These are phyloP conservation scores for Mythimna ferrago DNA, from an alignment of 2,888 invertebrate species.

Conservation along the genomic window DNA sequence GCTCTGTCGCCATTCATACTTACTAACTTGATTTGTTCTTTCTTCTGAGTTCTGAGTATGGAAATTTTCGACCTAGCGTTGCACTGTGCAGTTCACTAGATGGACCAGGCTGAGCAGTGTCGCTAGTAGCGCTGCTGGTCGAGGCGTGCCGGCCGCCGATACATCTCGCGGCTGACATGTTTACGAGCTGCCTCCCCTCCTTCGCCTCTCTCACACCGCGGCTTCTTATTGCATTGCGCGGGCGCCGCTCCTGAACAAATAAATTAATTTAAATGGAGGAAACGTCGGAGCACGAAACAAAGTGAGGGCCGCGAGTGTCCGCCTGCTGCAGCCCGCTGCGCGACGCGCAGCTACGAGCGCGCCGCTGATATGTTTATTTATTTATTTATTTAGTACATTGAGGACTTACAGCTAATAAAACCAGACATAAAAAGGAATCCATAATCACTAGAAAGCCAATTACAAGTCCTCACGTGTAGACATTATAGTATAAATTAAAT, in stretches of 20 bases:
- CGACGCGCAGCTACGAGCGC: slow-evolving; percentile 2
- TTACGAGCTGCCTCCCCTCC: slow-evolving; percentile 70
- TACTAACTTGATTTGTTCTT: not conserved
- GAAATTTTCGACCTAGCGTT: not conserved
- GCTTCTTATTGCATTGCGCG: slow-evolving; percentile 75
- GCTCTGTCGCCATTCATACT: slow-evolving; percentile 39
- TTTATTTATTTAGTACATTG: no score
- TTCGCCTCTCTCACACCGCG: slow-evolving; percentile 42
- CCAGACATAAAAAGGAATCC: no score
- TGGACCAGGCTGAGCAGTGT: not conserved
- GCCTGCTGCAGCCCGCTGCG: not conserved
- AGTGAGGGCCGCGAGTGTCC: slow-evolving; percentile 53
- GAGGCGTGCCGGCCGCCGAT: slow-evolving; percentile 71
- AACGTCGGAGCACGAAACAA: slow-evolving; percentile 66
- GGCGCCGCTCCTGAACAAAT: slow-evolving; percentile 70
- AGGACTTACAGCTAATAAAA: no score
- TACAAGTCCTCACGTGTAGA: no score
- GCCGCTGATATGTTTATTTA: slow-evolving; percentile 19
- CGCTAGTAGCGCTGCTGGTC: slow-evolving; percentile 12
- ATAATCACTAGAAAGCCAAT: no score
- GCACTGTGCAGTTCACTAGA: not conserved
- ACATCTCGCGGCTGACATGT: slow-evolving; percentile 81
- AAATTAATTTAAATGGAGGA: slow-evolving; percentile 83
- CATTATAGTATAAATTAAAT: no score
- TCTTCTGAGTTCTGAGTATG: slow-evolving; percentile 4